These are phyloP conservation scores for Musca vetustissima DNA, from an alignment of 1,140 invertebrate species.

Conservation along the genomic window DNA sequence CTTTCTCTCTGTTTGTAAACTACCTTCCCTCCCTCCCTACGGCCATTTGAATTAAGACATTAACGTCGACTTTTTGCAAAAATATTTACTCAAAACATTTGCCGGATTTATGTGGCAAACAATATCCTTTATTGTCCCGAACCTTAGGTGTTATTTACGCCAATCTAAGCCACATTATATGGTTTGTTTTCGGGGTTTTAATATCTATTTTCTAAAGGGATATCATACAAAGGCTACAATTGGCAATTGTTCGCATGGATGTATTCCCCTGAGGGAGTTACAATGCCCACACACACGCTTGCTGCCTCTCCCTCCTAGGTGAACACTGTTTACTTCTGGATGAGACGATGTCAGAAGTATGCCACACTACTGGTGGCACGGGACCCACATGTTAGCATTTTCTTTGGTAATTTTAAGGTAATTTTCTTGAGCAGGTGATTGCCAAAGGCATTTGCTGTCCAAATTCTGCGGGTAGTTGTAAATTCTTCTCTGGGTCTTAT, in stretches of 20 bases:
- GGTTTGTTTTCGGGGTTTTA: background rate
- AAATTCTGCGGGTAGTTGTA: too few relatives aligned
- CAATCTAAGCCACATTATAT: slow-evolving; percentile 8
- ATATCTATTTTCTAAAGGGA: background rate
- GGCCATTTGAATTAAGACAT: too few relatives aligned
- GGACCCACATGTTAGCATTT: too few relatives aligned
- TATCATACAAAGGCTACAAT: background rate
- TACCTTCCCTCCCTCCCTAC: too few relatives aligned
- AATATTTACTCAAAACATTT: slow-evolving; percentile 11
- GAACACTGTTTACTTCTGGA: too few relatives aligned
- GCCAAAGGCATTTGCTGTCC: too few relatives aligned
- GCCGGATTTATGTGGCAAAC: background rate
- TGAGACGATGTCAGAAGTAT: too few relatives aligned
- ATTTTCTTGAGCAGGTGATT: too few relatives aligned
- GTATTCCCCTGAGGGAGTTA: background rate
- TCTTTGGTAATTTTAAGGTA: too few relatives aligned
- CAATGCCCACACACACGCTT: slow-evolving; percentile 6
- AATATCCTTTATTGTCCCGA: background rate
- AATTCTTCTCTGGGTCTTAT: too few relatives aligned
- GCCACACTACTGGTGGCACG: too few relatives aligned
- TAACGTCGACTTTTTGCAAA: background rate
- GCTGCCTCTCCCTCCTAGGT: background rate
- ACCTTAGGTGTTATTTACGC: slow-evolving; percentile 17
- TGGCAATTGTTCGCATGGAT: background rate
- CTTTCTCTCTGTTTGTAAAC: too few relatives aligned